Conservation (phyloP, 2,113 vertebrate genomes). For the Ceratotherium simum region DNA sequence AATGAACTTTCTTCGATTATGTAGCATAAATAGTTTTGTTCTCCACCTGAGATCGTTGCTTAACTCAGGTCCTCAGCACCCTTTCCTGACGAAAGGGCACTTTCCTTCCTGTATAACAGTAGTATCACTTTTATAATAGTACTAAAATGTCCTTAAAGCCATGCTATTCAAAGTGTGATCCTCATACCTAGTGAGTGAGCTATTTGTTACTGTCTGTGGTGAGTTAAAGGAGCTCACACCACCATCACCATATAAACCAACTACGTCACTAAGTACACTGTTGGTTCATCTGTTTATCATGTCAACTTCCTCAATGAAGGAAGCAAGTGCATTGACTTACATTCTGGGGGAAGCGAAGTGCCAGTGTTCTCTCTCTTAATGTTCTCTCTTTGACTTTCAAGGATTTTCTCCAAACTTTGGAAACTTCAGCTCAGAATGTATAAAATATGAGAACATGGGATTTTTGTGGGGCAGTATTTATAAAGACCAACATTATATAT, state of each 20-base stretch:
- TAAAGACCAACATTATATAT: background rate
- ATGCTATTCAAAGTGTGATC: background rate
- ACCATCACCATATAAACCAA: background rate
- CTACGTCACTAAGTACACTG: accelerated
- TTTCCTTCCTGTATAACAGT: background rate
- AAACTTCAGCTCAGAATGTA: conserved; percentile 39
- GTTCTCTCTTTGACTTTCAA: background rate
- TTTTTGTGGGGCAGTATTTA: conserved; percentile 9
- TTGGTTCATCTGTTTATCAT: background rate
- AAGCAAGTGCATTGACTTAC: background rate
- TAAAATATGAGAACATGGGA: background rate
- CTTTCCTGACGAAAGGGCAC: background rate
- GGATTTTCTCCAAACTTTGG: background rate
- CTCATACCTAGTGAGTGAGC: background rate
- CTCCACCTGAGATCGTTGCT: background rate
- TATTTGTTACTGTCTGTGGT: background rate
- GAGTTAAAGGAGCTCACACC: background rate
- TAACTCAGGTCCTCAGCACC: background rate
- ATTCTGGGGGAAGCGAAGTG: background rate
- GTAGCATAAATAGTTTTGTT: background rate
- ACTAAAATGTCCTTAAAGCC: background rate
- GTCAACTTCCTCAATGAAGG: background rate
- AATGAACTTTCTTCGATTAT: background rate
- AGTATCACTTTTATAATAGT: background rate
- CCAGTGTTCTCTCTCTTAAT: background rate